These are phyloP conservation scores for Premnoplex brunnescens DNA, from an alignment of 2,797 vertebrate genomes.

Conservation along the genomic window DNA sequence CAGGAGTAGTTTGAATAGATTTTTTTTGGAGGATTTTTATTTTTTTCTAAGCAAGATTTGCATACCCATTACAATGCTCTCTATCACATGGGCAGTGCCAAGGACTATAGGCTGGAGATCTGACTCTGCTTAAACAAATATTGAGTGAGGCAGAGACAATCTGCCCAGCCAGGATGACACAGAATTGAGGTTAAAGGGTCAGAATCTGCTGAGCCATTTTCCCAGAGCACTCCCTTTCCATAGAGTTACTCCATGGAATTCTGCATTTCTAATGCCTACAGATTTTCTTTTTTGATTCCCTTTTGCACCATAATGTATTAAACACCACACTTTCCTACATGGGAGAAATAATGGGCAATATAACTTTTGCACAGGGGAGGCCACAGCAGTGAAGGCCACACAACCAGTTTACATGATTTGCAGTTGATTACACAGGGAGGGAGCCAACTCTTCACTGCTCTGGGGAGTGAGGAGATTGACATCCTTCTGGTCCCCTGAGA, in stretches of 20 bases:
- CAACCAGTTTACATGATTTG: background rate
- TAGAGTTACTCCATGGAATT: background rate
- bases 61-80: background rate
- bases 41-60: background rate
- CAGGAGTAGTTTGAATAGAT: background rate
- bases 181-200: background rate
- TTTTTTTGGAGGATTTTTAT: background rate
- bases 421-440: background rate
- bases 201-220: background rate
- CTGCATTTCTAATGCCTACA: background rate
- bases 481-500: background rate
- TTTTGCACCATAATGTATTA: background rate
- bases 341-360: background rate
- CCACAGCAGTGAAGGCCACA: background rate
- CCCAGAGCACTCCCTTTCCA: background rate
- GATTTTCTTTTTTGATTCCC: background rate
- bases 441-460: background rate
- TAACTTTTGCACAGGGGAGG: background rate
- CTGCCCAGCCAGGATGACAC: background rate
- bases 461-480: background rate
- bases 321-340: fast-evolving
- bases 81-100: background rate
- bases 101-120: background rate
- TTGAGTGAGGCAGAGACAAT: background rate
- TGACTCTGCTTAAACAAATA: background rate